Base-by-base conservation (phyloP, 2,888 invertebrate genomes). In the Argyresthia goedartella region DNA sequence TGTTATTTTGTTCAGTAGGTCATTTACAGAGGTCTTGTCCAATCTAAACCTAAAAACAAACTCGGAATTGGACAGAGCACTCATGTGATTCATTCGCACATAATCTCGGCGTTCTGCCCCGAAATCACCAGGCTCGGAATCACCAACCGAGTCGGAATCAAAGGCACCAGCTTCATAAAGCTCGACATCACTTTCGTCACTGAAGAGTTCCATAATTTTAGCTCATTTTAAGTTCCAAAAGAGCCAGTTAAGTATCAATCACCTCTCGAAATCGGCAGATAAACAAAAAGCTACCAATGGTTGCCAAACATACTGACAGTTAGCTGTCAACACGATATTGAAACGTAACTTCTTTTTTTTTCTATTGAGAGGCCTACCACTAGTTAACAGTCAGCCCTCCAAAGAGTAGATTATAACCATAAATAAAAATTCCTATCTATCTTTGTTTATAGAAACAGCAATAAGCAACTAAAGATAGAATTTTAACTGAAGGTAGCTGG, bases 301-400 rank as follows among this genome's bases (percentile, higher is more conserved):
- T 46, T 46, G 46, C 46, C 46, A 25, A 46, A 46, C 7, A 10
- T 46, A 46, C 46, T 33, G 46, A 46, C 46, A 43, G 43, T 43
- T 43, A 46, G 46, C 46, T 46, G 46, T 46, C 46, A 46, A 46
- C 46, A 33, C 46, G 46, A 46, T 46, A 46, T 46, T 46, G 46
- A 46, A 46, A 46, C 46, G 46, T 10, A n/a, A 25, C 46, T 6
- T 16, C 4, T n/a, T 46, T 46, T 7, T 7, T 46, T 46, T 46
- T 46, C 10, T 46, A 46, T 46, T 7, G 46, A 11, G 11, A 11
- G 46, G 46, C 46, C 46, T 46, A 46, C 10, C 16, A 10, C 4
- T 46, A 11, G 46, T 46, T 46, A 46, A 16, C 46, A 46, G 46
- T 46, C 8, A 46, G 33, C 46, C 16, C 46, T 46, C 46, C 33